These are phyloP conservation scores for Kryptolebias ocellatus DNA, from an alignment of 2,797 vertebrate genomes.

Conservation along the genomic window DNA sequence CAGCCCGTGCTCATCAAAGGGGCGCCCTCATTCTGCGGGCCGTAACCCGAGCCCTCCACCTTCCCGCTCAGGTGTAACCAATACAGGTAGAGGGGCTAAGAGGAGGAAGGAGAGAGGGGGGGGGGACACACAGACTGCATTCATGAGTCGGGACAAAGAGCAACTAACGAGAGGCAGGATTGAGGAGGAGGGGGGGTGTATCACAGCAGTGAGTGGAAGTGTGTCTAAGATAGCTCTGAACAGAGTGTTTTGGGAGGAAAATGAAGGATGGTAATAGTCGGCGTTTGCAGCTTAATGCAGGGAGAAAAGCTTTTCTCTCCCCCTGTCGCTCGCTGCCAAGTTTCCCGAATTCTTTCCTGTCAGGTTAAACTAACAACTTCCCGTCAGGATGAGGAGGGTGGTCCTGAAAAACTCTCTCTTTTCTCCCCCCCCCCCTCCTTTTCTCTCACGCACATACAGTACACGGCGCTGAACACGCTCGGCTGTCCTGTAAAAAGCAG, in stretches of 20 bases:
- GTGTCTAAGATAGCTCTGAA: conserved; percentile 26
- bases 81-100: conserved; percentile 80
- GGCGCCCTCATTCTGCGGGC: conserved; percentile 76
- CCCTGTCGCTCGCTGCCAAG: conserved; percentile 80
- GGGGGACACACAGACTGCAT: conserved; percentile 75
- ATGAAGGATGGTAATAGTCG: conserved; percentile 56
- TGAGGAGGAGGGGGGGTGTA: conserved; percentile 8
- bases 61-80: conserved; percentile 82
- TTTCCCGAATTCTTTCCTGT: conserved; percentile 89
- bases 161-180: conserved; percentile 62
- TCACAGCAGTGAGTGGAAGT: conserved; percentile 29
- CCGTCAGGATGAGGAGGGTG: conserved; percentile 84
- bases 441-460: conserved; percentile 33
- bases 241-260: conserved; percentile 31
- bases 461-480: conserved; percentile 41
- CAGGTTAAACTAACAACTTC: conserved; percentile 95
- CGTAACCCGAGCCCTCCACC: conserved; percentile 70
- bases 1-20: conserved; percentile 69
- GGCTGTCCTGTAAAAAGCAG: conserved; percentile 35
- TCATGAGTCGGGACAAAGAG: conserved; percentile 74
- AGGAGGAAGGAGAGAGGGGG: conserved; percentile 28
- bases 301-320: conserved; percentile 70
- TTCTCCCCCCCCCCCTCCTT: conserved; percentile 1
- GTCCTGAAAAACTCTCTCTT: conserved; percentile 76
- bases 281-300: conserved; percentile 79